These are phyloP conservation scores for Oopsacas minuta DNA, from an alignment of 37 sponge, comb jelly and placozoan species.

Conservation along the genomic window DNA sequence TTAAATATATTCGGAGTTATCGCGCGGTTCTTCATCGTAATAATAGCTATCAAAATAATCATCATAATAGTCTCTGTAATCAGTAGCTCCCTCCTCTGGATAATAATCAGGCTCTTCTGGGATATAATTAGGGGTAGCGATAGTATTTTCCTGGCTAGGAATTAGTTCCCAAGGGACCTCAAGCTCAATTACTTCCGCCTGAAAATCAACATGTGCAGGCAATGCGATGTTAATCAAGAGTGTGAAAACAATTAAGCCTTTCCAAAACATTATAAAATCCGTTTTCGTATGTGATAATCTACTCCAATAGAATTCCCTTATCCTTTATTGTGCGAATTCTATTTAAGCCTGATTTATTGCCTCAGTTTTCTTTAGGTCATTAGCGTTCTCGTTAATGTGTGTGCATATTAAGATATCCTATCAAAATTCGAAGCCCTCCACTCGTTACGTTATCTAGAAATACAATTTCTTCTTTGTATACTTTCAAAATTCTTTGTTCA, in stretches of 20 bases:
- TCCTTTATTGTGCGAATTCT: neutral
- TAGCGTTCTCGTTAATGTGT: neutral
- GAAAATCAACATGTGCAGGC: neutral
- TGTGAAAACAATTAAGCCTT: neutral
- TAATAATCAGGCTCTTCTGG: neutral
- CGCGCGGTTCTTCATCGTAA: neutral
- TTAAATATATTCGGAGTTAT: neutral
- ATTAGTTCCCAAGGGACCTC: no score
- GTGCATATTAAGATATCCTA: constrained; percentile 9
- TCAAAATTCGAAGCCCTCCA: constrained; percentile 6
- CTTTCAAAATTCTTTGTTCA: neutral
- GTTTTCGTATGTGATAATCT: neutral
- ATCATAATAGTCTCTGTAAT: neutral
- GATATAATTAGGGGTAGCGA: neutral
- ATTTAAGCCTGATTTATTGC: neutral
- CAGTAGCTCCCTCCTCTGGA: neutral
- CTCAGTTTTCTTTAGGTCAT: neutral
- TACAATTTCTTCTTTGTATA: neutral
- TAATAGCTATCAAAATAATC: neutral
- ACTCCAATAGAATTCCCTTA: neutral
- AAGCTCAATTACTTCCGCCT: neutral
- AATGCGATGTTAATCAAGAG: neutral
- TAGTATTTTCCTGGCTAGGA: no score
- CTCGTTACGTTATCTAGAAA: neutral
- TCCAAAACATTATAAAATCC: neutral